Evolutionary conservation across 2,113 vertebrate genomes (phyloP), one percentile per base, ranked within the genome.

Genomic region (Callopanchax toddi): DNA sequence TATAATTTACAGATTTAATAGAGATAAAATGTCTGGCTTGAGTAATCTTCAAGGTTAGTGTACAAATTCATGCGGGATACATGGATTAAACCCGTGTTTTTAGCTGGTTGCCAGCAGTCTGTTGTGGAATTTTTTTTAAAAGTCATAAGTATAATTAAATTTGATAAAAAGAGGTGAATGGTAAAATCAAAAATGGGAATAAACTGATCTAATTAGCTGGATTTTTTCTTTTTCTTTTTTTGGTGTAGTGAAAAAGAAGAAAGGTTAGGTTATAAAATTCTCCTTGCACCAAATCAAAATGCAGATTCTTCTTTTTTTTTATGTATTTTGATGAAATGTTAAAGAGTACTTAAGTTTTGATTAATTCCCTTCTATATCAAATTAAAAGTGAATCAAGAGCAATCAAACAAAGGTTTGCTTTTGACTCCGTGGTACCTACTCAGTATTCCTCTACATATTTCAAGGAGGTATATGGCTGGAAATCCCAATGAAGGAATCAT

Each of bases 1-100:
- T 79, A 75, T 68, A 78, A 86, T 84, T 81, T 58, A 69, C 68
- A 79, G 69, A 77, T 78, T 89, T 79, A 76, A 86, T 82, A 76
- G 63, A 89, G 78, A 85, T 67, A 74, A 70, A 72, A 83, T 71
- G 57, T 76, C 81, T 83, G 85, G 82, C 78, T 86, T 3, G 32
- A 74, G 50, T 68, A 43, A 29, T 18, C 16, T 60, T 87, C 86
- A 88, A 90, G 87, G 84, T 87, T 81, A 85, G 79, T 36, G 62
- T 44, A 17, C 61, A 83, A 32, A 79, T 87, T 83, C 70, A 79
- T 67, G 52, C 69, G 39, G 67, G 49, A 78, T 43, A 55, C 79
- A 67, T 42, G 60, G 73, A 82, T 74, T 79, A 61, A 59, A 67
- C 62, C 46, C 36, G 71, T 42, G 51, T 48, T 51, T 46, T 39